Evolutionary conservation across 2,888 invertebrate genomes (phyloP).

Genomic region (Cyclophora albipunctata): DNA sequence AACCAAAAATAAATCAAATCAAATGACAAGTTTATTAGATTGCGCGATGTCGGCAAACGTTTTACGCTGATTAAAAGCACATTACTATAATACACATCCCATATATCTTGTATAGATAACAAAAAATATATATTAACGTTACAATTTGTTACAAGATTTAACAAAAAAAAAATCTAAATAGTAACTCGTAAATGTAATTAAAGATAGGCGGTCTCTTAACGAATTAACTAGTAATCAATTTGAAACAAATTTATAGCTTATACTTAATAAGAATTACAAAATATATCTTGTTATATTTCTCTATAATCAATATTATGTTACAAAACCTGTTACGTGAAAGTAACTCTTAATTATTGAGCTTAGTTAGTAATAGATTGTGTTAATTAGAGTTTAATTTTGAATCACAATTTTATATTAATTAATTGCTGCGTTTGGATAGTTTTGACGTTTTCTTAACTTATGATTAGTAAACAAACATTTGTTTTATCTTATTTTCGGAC

Average conservation of each 20-base stretch:
- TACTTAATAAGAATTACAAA: slow-evolving; percentile 36
- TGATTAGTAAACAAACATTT: too few relatives aligned
- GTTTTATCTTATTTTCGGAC: too few relatives aligned
- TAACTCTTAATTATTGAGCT: slow-evolving; percentile 31
- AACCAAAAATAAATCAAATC: slow-evolving; percentile 7
- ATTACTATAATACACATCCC: too few relatives aligned
- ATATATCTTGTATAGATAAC: too few relatives aligned
- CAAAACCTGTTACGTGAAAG: slow-evolving; percentile 33
- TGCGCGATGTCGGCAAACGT: too few relatives aligned
- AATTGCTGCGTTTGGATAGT: too few relatives aligned
- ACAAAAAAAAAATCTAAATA: slow-evolving; percentile 27
- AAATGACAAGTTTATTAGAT: neutral
- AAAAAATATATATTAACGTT: too few relatives aligned
- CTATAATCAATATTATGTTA: slow-evolving; percentile 50
- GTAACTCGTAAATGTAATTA: slow-evolving; percentile 56
- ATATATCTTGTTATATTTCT: slow-evolving; percentile 54
- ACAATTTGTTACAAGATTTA: too few relatives aligned
- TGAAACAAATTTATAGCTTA: slow-evolving; percentile 56
- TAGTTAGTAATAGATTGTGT: slow-evolving; percentile 17
- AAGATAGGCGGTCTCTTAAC: slow-evolving; percentile 55
- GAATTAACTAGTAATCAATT: slow-evolving; percentile 60
- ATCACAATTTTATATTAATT: too few relatives aligned
- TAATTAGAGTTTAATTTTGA: slow-evolving; percentile 3
- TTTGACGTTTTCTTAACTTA: too few relatives aligned
- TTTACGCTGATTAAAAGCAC: too few relatives aligned